Evolutionary conservation across 2,888 invertebrate species (phyloP).

Genomic region (Seira musarum): DNA sequence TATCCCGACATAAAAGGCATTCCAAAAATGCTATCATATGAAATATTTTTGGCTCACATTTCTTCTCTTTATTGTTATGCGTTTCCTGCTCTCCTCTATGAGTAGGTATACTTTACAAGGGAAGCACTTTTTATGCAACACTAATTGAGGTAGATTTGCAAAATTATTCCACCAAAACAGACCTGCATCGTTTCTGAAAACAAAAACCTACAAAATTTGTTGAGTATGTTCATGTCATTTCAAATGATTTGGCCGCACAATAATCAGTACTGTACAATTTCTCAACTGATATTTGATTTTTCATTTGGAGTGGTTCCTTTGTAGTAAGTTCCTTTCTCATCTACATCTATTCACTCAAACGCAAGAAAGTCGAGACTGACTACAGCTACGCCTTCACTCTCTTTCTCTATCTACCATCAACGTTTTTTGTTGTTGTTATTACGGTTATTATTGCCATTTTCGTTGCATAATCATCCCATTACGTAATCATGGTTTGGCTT

Average conservation of each 20-base stretch:
- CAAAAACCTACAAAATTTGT: not conserved
- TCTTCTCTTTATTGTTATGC: constrained; percentile 19
- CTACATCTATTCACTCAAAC: too few relatives aligned
- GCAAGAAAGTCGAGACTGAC: too few relatives aligned
- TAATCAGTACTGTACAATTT: too few relatives aligned
- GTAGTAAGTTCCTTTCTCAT: too few relatives aligned
- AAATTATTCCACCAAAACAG: too few relatives aligned
- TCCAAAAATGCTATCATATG: constrained; percentile 15
- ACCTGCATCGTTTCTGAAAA: too few relatives aligned
- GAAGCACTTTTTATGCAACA: too few relatives aligned
- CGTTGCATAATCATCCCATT: constrained; percentile 17
- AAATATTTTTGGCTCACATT: constrained; percentile 3
- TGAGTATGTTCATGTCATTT: not conserved
- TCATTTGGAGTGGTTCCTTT: too few relatives aligned
- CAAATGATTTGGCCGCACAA: too few relatives aligned
- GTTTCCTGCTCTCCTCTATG: not conserved
- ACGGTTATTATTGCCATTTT: constrained; percentile 18
- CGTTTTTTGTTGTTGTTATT: not conserved
- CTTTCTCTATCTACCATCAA: not conserved
- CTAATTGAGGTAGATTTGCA: too few relatives aligned
- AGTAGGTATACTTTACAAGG: too few relatives aligned
- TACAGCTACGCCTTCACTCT: not conserved
- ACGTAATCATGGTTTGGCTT: not conserved
- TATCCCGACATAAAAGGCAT: constrained; percentile 8
- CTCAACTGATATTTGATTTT: too few relatives aligned